Evolutionary conservation across 2,113 vertebrate genomes (phyloP), one percentile per base, ranked within the genome.

Genomic region (Strix uralensis): DNA sequence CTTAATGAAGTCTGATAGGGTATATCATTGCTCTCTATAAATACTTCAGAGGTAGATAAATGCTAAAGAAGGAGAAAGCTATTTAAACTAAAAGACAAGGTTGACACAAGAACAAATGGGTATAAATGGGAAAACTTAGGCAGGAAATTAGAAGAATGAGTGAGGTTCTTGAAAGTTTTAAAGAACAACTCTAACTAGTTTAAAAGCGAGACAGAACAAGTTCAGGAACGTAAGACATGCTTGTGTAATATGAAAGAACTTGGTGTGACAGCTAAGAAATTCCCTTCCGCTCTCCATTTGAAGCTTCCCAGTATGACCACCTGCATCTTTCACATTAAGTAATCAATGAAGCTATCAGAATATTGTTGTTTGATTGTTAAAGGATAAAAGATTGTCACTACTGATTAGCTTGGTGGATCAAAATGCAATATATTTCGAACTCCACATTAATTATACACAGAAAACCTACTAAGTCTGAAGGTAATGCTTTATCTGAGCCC

Each of bases 21-120:
- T 90, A 44, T 96, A 96, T 95, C 95, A 94, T 77, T 80, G 44
- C 62, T 95, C 81, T 91, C 95, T 95, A 97, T 91, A 96, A 97
- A 95, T 96, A 96, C 92, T 96, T 97, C 96, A 94, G 90, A 91
- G 81, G 62, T 82, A 96, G 93, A 97, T 96, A 96, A 96, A 85
- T 69, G 47, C 62, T 89, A 85, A 91, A 95, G 86, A 81, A 92
- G 54, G 70, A 93, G 73, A 95, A 96, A 94, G 90, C 81, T 95
- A 93, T 96, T 96, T 91, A 87, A 97, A 96, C 66, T 85, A 87
- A 90, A 94, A 95, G 74, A 79, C 84, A 97, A 96, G 90, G 95
- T 93, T 97, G 92, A 95, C 84, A 91, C 74, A 94, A 96, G 94
- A 96, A 81, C 90, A 93, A 96, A 96, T 88, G 92, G 15, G 46